These are phyloP conservation scores for Leptopterna dolabrata DNA, from an alignment of 2,888 invertebrate genomes.

Conservation along the genomic window DNA sequence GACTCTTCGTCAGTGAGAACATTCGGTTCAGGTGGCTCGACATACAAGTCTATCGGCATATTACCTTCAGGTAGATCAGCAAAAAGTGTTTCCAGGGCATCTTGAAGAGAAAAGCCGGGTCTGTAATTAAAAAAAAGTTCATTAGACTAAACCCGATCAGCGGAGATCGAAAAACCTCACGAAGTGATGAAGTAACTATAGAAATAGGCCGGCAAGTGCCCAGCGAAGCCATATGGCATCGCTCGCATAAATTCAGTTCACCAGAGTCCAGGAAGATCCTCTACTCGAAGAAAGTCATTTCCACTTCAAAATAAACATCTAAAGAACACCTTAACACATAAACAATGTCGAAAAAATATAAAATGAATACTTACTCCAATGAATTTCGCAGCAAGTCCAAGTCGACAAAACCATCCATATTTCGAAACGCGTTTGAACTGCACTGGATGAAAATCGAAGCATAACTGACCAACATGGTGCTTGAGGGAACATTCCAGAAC, in stretches of 20 bases:
- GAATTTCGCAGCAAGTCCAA: background rate
- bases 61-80: background rate
- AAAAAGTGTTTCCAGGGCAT: slow-evolving; percentile 54
- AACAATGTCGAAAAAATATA: background rate
- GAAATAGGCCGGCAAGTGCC: background rate
- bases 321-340: background rate
- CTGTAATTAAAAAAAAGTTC: slow-evolving; percentile 31
- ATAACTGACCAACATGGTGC: no score
- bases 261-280: background rate
- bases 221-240: slow-evolving; percentile 19
- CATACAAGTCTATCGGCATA: slow-evolving; percentile 38
- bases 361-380: background rate
- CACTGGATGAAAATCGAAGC: background rate
- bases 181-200: background rate
- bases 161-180: background rate
- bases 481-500: background rate
- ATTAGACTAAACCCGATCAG: background rate
- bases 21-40: slow-evolving; percentile 49
- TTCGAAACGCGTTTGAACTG: background rate
- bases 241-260: background rate
- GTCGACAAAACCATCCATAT: background rate
- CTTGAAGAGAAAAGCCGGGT: slow-evolving; percentile 56
- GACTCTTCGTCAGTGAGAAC: no score
- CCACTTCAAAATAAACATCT: background rate
- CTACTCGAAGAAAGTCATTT: background rate